A percentile compares a stretch with the other conserved stretches of the same genome.
Evolutionary conservation across 2,888 invertebrate genomes (phyloP).

Genomic region (Ophioninae sp.): DNA sequence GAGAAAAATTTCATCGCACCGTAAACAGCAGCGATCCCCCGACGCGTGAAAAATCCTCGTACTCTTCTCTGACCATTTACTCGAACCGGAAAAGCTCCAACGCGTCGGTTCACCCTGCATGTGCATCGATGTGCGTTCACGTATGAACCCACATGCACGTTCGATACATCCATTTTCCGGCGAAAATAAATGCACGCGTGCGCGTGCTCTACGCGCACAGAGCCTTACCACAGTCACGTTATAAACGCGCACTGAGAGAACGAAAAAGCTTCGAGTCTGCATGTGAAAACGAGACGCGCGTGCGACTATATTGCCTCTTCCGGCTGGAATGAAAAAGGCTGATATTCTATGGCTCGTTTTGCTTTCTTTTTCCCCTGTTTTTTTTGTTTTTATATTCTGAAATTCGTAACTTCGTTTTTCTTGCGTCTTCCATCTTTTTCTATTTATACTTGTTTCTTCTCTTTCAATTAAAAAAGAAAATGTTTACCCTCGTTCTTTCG

Average conservation of each 20-base stretch:
- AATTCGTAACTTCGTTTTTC: no score
- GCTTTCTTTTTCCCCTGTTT: no score
- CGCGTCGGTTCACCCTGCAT: slow-evolving; percentile 43
- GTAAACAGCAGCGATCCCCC: slow-evolving; percentile 66
- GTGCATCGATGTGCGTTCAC: background rate
- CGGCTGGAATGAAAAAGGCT: background rate
- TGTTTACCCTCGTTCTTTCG: no score
- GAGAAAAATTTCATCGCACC: slow-evolving; percentile 72
- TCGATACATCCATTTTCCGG: slow-evolving; percentile 53
- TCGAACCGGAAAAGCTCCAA: slow-evolving; percentile 70
- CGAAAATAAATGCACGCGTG: slow-evolving; percentile 69
- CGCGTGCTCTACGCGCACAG: slow-evolving; percentile 34
- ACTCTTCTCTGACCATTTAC: slow-evolving; percentile 33
- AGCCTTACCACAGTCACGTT: slow-evolving; percentile 70
- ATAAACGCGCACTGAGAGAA: slow-evolving; percentile 57
- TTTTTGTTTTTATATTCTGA: no score
- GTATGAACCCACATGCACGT: background rate
- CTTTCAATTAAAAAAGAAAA: no score
- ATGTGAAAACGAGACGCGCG: background rate
- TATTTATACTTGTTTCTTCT: no score
- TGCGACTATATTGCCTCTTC: background rate
- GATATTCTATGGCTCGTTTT: no score
- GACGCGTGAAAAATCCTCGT: background rate
- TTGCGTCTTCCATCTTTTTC: background rate
- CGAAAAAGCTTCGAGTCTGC: slow-evolving; percentile 47